Conservation (phyloP, 2,888 invertebrate species). For the Pyrgus malvae region DNA sequence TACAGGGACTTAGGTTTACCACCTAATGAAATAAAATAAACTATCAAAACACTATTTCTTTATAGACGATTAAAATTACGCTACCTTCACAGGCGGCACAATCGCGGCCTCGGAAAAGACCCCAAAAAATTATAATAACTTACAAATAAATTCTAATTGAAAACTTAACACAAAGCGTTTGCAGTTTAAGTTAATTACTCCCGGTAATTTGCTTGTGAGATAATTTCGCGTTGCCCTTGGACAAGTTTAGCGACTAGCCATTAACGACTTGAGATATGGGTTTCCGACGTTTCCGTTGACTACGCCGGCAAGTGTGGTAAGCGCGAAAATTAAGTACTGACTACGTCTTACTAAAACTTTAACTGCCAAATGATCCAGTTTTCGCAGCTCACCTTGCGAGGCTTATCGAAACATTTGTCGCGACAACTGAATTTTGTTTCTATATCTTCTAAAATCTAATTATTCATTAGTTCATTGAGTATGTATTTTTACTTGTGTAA, state of each 20-base stretch:
- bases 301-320: background rate
- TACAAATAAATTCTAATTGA: slow-evolving; percentile 1
- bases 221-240: slow-evolving; percentile 32
- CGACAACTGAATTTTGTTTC: background rate
- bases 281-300: slow-evolving; percentile 6
- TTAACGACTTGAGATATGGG: slow-evolving; percentile 22
- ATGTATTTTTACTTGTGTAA: too few species aligned
- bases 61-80: background rate
- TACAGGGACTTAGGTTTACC: too few species aligned
- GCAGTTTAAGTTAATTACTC: slow-evolving; percentile 1
- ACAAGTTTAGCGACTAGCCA: slow-evolving; percentile 20
- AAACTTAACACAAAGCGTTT: slow-evolving; percentile 1
- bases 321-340: slow-evolving; percentile 13
- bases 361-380: background rate
- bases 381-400: slow-evolving; percentile 3
- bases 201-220: slow-evolving; percentile 28
- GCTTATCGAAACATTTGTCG: slow-evolving; percentile 8
- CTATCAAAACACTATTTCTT: too few species aligned
- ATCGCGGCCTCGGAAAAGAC: background rate
- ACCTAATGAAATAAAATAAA: too few species aligned
- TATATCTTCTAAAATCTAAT: too few species aligned
- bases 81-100: background rate
- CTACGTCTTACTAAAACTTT: background rate
- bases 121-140: too few species aligned
- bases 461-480: too few species aligned